Percentiles rank a stretch among this genome's conserved stretches.
Conservation (phyloP, 2,888 invertebrate species). For the Hemithea aestivaria region DNA sequence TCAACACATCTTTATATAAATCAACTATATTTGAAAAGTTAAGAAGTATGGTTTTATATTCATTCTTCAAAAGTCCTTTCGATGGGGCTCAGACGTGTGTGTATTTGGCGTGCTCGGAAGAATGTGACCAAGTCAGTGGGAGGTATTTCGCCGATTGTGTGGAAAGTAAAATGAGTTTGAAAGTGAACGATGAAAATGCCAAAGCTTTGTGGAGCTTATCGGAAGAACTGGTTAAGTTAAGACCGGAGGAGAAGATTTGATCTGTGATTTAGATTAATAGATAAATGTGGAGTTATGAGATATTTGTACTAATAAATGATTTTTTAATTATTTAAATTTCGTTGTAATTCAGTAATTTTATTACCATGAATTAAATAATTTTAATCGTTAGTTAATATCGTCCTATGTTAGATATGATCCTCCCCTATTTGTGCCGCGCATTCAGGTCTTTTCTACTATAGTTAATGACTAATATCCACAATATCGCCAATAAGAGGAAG, state of each 20-base stretch:
- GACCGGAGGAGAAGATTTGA: slow-evolving; percentile 43
- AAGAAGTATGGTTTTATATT: slow-evolving; percentile 81
- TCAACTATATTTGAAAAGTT: slow-evolving; percentile 61
- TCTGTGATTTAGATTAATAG: not conserved
- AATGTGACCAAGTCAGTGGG: slow-evolving; percentile 84
- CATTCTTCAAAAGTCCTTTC: slow-evolving; percentile 85
- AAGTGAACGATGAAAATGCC: slow-evolving; percentile 83
- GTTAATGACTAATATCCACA: too few species aligned
- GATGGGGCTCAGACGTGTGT: slow-evolving; percentile 91
- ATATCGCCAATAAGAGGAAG: too few species aligned
- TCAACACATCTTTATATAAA: slow-evolving; percentile 87
- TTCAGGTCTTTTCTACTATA: too few species aligned
- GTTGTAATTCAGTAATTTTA: too few species aligned
- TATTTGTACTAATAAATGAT: slow-evolving; percentile 6
- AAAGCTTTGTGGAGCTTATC: slow-evolving; percentile 86
- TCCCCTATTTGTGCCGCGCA: too few species aligned
- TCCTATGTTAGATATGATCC: too few species aligned
- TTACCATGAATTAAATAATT: too few species aligned
- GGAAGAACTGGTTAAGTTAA: slow-evolving; percentile 56
- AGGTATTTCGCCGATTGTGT: slow-evolving; percentile 89
- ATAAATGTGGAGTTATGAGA: slow-evolving; percentile 1
- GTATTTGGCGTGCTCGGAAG: slow-evolving; percentile 85
- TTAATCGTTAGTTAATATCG: too few species aligned
- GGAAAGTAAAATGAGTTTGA: slow-evolving; percentile 79
- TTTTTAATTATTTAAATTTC: not conserved